phyloP scores from a whole-genome alignment of 2,113 vertebrate genomes.

The human region GRCh38 chr6:115679001-115679500 shows the following conservation, averaged over 20 bases:
- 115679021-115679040: neutral
- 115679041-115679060: neutral
- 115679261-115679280: neutral
- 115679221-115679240: neutral
- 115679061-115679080: neutral
- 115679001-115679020: neutral
- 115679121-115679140: neutral
- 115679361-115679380: neutral
- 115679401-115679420: neutral
- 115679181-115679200: neutral
- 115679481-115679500: neutral
- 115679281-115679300: neutral
- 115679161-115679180: neutral
- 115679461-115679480: neutral
- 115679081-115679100: neutral
- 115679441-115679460: neutral
- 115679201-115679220: neutral
- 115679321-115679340: neutral
- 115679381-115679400: neutral
- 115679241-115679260: neutral
- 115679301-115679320: neutral
- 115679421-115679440: neutral
- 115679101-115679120: neutral
- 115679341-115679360: neutral
- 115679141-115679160: neutral